These are phyloP conservation scores for Microcebus tavaratra DNA, from an alignment of 2,113 vertebrate species.

Conservation along the genomic window DNA sequence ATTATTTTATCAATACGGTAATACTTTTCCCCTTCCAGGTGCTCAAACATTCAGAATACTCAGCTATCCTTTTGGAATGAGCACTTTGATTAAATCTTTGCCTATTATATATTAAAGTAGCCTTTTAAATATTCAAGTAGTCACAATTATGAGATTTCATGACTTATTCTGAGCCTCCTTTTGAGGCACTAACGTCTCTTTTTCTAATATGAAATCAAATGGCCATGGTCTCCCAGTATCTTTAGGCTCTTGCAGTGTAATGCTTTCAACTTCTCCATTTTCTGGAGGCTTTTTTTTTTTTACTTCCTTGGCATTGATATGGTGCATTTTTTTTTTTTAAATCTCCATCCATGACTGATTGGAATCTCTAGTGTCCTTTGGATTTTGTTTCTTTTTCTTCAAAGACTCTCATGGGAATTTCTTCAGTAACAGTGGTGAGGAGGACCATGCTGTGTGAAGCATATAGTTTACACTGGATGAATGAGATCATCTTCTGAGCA, in stretches of 20 bases:
- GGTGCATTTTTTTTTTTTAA: background rate
- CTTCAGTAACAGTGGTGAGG: background rate
- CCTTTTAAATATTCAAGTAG: constrained; percentile 60
- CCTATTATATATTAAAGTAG: constrained; percentile 58
- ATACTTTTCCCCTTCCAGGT: constrained; percentile 56
- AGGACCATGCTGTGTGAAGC: background rate
- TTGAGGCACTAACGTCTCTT: background rate
- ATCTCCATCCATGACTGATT: background rate
- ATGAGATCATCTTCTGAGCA: background rate
- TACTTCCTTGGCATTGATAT: background rate
- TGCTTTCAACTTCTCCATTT: background rate
- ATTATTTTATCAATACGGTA: constrained; percentile 63
- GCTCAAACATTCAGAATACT: constrained; percentile 53
- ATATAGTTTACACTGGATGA: background rate
- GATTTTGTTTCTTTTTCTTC: constrained; percentile 23
- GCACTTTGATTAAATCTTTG: constrained; percentile 63
- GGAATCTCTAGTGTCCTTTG: background rate
- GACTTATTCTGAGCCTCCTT: background rate
- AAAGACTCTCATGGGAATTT: background rate
- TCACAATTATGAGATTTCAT: constrained; percentile 17
- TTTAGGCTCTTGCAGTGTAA: background rate
- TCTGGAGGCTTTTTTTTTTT: background rate
- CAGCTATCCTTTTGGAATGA: constrained; percentile 55
- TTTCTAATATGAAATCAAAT: constrained; percentile 17
- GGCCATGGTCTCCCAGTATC: background rate